Evolutionary conservation across 2,888 invertebrate species (phyloP).

Genomic region (Germaria angustata): DNA sequence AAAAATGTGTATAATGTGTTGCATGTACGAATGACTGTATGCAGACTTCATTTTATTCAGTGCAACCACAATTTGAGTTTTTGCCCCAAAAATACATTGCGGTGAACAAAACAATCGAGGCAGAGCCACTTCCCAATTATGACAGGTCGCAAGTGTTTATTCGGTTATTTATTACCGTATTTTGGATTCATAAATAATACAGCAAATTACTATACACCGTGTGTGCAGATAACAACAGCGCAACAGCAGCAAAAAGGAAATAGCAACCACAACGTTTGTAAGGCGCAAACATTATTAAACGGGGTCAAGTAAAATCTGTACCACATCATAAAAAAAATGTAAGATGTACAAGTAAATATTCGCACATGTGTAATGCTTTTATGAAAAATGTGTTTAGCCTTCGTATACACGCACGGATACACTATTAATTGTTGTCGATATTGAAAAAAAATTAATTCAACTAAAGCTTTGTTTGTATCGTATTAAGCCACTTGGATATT

Average conservation of each 20-base stretch:
- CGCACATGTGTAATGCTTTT: no score
- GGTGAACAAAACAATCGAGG: slow-evolving; percentile 51
- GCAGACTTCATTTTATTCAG: slow-evolving; percentile 39
- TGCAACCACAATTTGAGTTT: slow-evolving; percentile 54
- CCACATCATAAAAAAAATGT: neutral
- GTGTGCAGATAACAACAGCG: slow-evolving; percentile 45
- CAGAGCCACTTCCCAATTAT: slow-evolving; percentile 69
- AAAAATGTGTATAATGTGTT: neutral
- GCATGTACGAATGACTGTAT: slow-evolving; percentile 14
- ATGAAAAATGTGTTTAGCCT: no score
- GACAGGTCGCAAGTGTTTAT: slow-evolving; percentile 72
- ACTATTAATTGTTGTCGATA: no score
- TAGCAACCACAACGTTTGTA: slow-evolving; percentile 16
- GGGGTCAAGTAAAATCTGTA: slow-evolving; percentile 6
- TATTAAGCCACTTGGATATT: no score
- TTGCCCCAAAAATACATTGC: slow-evolving; percentile 26
- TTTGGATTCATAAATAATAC: slow-evolving; percentile 73
- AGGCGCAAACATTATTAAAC: slow-evolving; percentile 8
- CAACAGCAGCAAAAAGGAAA: slow-evolving; percentile 11
- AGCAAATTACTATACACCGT: slow-evolving; percentile 69
- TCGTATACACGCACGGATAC: no score
- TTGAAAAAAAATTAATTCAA: no score
- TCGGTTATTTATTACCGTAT: slow-evolving; percentile 76
- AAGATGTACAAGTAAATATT: no score
- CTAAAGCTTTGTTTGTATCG: no score